Conservation (phyloP, 2,113 vertebrate genomes). For the Bufo bufo region DNA sequence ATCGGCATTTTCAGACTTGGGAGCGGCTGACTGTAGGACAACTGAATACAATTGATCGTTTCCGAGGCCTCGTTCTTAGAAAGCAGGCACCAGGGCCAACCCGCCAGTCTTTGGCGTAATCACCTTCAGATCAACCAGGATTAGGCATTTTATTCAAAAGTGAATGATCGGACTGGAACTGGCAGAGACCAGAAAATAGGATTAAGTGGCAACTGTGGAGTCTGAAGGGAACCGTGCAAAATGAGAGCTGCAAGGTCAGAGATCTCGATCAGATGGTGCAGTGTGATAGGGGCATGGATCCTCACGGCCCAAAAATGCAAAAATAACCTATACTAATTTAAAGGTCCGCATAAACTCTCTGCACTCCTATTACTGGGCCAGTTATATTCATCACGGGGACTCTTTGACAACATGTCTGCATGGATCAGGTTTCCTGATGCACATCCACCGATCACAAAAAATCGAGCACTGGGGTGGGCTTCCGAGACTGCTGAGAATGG, state of each 20-base stretch:
- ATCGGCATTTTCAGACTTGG: not conserved
- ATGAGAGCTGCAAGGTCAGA: not conserved
- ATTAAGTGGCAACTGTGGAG: not conserved
- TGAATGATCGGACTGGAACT: not conserved
- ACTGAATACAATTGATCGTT: not conserved
- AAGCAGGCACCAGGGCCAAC: not conserved
- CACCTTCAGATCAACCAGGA: constrained; percentile 9
- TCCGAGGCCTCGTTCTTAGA: constrained; percentile 19
- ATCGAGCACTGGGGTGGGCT: not conserved
- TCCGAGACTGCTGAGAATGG: not conserved
- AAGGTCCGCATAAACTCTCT: not conserved
- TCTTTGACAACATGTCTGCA: not conserved
- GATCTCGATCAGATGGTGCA: not conserved
- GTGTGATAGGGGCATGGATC: not conserved
- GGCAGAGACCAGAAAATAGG: constrained; percentile 1
- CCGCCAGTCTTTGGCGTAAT: not conserved
- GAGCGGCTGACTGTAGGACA: no score
- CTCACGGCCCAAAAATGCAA: not conserved
- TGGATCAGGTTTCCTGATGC: not conserved
- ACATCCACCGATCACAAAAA: not conserved
- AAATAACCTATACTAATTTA: not conserved
- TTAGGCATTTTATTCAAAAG: not conserved
- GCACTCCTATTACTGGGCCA: not conserved
- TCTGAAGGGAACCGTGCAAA: not conserved
- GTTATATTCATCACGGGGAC: not conserved